A percentile compares a stretch with the other conserved stretches of the same genome.
phyloP scores from a whole-genome alignment of 2,888 invertebrate species.

The Apamea crenata region DNA sequence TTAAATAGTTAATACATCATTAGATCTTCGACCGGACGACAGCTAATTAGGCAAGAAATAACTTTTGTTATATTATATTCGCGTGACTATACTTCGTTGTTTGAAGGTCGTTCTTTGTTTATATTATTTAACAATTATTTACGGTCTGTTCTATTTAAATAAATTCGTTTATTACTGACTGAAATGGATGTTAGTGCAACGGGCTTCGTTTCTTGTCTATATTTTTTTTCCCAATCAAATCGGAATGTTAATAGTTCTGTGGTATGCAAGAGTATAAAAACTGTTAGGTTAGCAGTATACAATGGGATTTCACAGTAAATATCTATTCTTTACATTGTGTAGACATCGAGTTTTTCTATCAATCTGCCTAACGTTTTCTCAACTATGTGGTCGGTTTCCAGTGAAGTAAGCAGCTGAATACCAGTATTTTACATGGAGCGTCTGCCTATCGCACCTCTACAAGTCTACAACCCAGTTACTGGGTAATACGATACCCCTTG shows the following conservation, averaged over 20 bases:
- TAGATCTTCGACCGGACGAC: slow-evolving; percentile 50
- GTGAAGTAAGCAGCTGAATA: too few relatives aligned
- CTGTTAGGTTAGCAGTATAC: background rate
- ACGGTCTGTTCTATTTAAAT: slow-evolving; percentile 32
- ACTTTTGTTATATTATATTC: slow-evolving; percentile 53
- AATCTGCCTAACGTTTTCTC: background rate
- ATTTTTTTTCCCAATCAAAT: slow-evolving; percentile 50
- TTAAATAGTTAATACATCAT: slow-evolving; percentile 55
- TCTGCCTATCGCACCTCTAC: too few relatives aligned
- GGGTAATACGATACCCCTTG: too few relatives aligned
- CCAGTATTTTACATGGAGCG: background rate
- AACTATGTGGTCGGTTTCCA: background rate
- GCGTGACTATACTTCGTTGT: slow-evolving; percentile 47
- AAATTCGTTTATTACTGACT: background rate
- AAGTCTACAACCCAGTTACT: too few relatives aligned
- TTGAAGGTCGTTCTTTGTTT: slow-evolving; percentile 65
- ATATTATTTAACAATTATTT: slow-evolving; percentile 54
- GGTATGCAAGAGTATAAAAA: slow-evolving; percentile 42
- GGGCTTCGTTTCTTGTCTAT: slow-evolving; percentile 4
- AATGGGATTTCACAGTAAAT: slow-evolving; percentile 25
- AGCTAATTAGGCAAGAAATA: slow-evolving; percentile 58
- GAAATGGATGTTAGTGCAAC: slow-evolving; percentile 12
- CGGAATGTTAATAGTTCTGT: slow-evolving; percentile 46
- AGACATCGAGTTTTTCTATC: background rate
- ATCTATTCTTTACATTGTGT: background rate